Base-by-base conservation (phyloP, 2,888 invertebrate species). In the Epinotia ramella region DNA sequence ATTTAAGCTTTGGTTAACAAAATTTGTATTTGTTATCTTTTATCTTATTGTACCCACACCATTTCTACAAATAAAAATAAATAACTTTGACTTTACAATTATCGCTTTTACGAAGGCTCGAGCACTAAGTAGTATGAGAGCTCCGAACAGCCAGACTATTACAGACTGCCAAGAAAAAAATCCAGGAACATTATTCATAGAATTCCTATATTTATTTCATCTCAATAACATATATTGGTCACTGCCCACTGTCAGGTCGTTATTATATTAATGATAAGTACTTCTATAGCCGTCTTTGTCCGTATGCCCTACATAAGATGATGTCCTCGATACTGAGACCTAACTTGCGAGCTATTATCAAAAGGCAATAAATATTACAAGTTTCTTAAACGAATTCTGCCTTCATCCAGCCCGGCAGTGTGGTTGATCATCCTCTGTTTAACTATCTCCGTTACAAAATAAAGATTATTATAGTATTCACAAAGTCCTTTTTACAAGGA, bases 351-450 rank as follows among this genome's bases (percentile, higher is more conserved):
- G 49, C 16, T 5, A 60, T 33, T 60, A 60, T 20, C 12, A 33
- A 33, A 33, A 33, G 33, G 33, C 33, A 33, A 33, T 33, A 33
- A 33, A 33, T 33, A 20, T 33, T 33, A 60, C 9, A 65, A 18
- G 46, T 20, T 46, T 46, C 46, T n/a, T 46, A 44, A 16, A 64
- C 40, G 5, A 12, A 18, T 20, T 18, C 44, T 18, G 18, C 12
- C 18, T 44, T 59, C 7, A 12, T 60, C 40, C 20, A 20, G 20
- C 46, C 20, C 40, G 9, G 3, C 12, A 18, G 11, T 6, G 49
- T 12, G 53, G 70, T 49, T 62, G 70, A 40, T 53, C 70, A 53
- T 18, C 60, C 70, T 44, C 49, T n/a, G 46, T 33, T 62, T 46
- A 7, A n/a, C 1, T 20, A 33, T 12, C 24, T 62, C 28, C 28